These are phyloP conservation scores for Athetis lepigone DNA, from an alignment of 2,888 invertebrate species.

Conservation along the genomic window DNA sequence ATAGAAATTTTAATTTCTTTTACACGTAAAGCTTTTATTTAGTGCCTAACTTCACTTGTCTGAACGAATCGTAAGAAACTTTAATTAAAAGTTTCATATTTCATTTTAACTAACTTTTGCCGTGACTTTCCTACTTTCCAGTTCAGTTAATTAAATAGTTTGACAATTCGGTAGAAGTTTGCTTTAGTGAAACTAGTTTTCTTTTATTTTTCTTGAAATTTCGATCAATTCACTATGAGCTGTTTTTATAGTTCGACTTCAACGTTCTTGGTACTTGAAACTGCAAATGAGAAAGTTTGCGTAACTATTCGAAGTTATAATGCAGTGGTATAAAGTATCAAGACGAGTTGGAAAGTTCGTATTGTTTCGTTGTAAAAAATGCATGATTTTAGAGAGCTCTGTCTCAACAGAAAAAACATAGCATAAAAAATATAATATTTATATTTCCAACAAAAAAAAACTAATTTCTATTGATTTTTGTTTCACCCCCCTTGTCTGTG, in stretches of 20 bases:
- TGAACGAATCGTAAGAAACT: constrained; percentile 33
- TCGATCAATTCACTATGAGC: constrained; percentile 12
- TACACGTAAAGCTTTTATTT: constrained; percentile 43
- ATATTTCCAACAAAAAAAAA: too few species aligned
- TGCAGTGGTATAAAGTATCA: too few species aligned
- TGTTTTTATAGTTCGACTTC: constrained; percentile 13
- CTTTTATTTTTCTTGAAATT: constrained; percentile 33
- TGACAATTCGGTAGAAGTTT: constrained; percentile 35
- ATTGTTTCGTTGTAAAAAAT: too few species aligned
- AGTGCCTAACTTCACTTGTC: constrained; percentile 42
- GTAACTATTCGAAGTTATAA: background rate
- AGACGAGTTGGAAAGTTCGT: too few species aligned
- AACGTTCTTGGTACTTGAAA: background rate
- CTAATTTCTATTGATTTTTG: too few species aligned
- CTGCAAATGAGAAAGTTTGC: constrained; percentile 1
- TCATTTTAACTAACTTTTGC: constrained; percentile 47
- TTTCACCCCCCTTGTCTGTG: too few species aligned
- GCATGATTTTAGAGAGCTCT: too few species aligned
- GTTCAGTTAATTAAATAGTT: constrained; percentile 54
- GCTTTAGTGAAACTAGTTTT: constrained; percentile 12
- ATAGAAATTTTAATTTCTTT: constrained; percentile 22
- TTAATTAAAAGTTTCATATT: constrained; percentile 63
- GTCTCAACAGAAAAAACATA: too few species aligned
- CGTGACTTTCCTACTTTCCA: constrained; percentile 25
- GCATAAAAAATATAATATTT: too few species aligned